Evolutionary conservation across 2,888 invertebrate genomes (phyloP).

Genomic region (Watsonalla cultraria): DNA sequence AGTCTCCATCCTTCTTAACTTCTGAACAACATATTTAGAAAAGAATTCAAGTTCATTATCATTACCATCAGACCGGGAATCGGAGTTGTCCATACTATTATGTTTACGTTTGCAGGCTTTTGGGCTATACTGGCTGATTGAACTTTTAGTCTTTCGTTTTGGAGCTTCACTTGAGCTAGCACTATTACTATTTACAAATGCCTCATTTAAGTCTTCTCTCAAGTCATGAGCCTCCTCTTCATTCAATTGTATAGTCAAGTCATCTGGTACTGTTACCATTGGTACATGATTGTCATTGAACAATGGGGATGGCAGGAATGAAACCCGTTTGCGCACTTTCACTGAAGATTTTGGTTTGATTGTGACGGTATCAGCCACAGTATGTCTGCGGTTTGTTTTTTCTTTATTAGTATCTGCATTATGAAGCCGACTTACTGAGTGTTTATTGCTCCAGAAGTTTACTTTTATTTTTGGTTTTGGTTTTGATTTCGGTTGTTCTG

Average conservation of each 20-base stretch:
- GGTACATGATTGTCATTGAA: constrained; percentile 69
- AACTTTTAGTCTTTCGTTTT: constrained; percentile 40
- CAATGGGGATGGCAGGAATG: constrained; percentile 64
- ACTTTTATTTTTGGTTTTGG: constrained; percentile 66
- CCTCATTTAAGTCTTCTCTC: constrained; percentile 56
- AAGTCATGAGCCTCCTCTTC: constrained; percentile 68
- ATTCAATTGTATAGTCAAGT: constrained; percentile 71
- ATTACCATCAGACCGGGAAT: constrained; percentile 39
- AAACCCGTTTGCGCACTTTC: constrained; percentile 64
- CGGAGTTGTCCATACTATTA: constrained; percentile 34
- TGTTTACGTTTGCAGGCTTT: constrained; percentile 44
- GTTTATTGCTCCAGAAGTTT: constrained; percentile 70
- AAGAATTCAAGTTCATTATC: constrained; percentile 71
- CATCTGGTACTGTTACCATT: constrained; percentile 73
- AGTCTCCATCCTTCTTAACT: constrained; percentile 68
- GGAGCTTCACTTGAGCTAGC: constrained; percentile 27
- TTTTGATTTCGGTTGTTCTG: constrained; percentile 45
- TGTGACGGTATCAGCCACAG: constrained; percentile 33
- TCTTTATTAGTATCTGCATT: constrained; percentile 34
- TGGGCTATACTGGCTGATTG: constrained; percentile 35
- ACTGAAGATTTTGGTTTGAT: constrained; percentile 47
- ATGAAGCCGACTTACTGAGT: constrained; percentile 38
- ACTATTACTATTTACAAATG: constrained; percentile 45
- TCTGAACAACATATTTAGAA: constrained; percentile 71
- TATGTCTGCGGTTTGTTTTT: constrained; percentile 50